Conservation (phyloP, 2,888 invertebrate genomes). For the Macrostomum cliftonense region DNA sequence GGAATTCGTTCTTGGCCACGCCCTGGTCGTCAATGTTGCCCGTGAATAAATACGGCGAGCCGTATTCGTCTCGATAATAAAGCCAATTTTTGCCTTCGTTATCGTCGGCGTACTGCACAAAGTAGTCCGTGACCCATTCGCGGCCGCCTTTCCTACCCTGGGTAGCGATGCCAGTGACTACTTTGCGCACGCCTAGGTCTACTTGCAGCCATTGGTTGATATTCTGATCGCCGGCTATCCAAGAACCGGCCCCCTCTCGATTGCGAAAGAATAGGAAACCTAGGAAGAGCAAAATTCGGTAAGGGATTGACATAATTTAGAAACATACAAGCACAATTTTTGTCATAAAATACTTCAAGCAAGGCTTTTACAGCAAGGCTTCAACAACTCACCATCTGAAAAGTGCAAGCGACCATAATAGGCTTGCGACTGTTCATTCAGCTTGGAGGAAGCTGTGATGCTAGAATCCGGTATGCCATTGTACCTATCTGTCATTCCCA, state of each 20-base stretch:
- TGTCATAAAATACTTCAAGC: too few relatives aligned
- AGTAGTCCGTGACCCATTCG: slow-evolving; percentile 73
- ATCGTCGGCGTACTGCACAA: slow-evolving; percentile 73
- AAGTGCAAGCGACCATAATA: slow-evolving; percentile 11
- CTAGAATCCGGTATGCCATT: slow-evolving; percentile 10
- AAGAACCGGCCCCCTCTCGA: slow-evolving; percentile 29
- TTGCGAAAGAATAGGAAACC: neutral
- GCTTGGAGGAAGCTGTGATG: slow-evolving; percentile 9
- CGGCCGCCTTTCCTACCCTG: slow-evolving; percentile 66
- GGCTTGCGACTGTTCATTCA: slow-evolving; percentile 8
- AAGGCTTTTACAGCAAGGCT: too few relatives aligned
- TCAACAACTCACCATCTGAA: slow-evolving; percentile 8
- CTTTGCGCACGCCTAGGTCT: slow-evolving; percentile 55
- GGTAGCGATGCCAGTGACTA: slow-evolving; percentile 61
- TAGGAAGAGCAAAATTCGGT: too few relatives aligned
- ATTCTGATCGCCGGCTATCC: slow-evolving; percentile 66
- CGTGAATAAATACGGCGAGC: slow-evolving; percentile 53
- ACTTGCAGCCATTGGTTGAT: slow-evolving; percentile 70
- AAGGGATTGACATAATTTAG: too few relatives aligned
- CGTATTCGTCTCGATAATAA: slow-evolving; percentile 24
- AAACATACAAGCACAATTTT: too few relatives aligned
- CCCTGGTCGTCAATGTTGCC: slow-evolving; percentile 76
- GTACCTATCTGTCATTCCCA: slow-evolving; percentile 11
- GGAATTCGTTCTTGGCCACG: slow-evolving; percentile 64
- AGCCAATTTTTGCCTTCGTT: slow-evolving; percentile 41